A percentile compares a stretch with the other conserved stretches of the same genome.
phyloP scores from a whole-genome alignment of 2,113 vertebrate species.

The Pseudorhombus dupliciocellatus region DNA sequence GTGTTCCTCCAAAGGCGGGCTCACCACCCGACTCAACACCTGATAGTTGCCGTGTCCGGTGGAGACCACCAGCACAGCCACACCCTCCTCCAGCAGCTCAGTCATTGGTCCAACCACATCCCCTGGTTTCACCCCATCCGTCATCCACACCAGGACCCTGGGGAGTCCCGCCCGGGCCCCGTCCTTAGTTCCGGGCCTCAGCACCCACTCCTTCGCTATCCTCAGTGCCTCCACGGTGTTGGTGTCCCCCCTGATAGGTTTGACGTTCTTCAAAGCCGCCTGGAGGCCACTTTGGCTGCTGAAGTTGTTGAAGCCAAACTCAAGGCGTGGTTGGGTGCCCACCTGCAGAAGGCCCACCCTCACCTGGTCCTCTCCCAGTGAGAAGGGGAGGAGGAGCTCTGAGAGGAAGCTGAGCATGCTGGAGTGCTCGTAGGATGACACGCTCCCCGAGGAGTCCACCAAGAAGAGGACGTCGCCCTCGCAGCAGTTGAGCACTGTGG shows the following conservation, averaged over 20 bases:
- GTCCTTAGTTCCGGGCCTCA: slow-evolving; percentile 50
- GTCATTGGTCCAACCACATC: slow-evolving; percentile 86
- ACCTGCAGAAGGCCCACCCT: slow-evolving; percentile 91
- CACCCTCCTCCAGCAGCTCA: slow-evolving; percentile 85
- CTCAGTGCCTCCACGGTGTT: slow-evolving; percentile 89
- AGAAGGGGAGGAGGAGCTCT: slow-evolving; percentile 86
- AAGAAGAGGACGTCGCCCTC: slow-evolving; percentile 92
- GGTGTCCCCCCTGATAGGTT: slow-evolving; percentile 90
- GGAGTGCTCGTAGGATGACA: slow-evolving; percentile 91
- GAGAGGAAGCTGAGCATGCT: slow-evolving; percentile 89
- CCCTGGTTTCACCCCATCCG: slow-evolving; percentile 90
- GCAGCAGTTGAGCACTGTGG: slow-evolving; percentile 78
- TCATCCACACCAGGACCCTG: slow-evolving; percentile 95
- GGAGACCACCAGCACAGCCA: slow-evolving; percentile 90
- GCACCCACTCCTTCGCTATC: slow-evolving; percentile 80
- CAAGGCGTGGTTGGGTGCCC: slow-evolving; percentile 85
- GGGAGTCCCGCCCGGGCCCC: slow-evolving; percentile 84
- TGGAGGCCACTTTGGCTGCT: slow-evolving; percentile 68
- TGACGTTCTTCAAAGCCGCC: slow-evolving; percentile 76
- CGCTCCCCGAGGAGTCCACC: slow-evolving; percentile 93
- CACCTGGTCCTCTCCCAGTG: slow-evolving; percentile 85
- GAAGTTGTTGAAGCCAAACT: slow-evolving; percentile 87
- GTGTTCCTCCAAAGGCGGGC: slow-evolving; percentile 82
- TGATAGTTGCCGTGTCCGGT: slow-evolving; percentile 89
- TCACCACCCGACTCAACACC: slow-evolving; percentile 86